A percentile compares a stretch with the other conserved stretches of the same genome.
These are phyloP conservation scores for Phyllotis vaccarum DNA, from an alignment of 2,797 vertebrate genomes.

Conservation along the genomic window DNA sequence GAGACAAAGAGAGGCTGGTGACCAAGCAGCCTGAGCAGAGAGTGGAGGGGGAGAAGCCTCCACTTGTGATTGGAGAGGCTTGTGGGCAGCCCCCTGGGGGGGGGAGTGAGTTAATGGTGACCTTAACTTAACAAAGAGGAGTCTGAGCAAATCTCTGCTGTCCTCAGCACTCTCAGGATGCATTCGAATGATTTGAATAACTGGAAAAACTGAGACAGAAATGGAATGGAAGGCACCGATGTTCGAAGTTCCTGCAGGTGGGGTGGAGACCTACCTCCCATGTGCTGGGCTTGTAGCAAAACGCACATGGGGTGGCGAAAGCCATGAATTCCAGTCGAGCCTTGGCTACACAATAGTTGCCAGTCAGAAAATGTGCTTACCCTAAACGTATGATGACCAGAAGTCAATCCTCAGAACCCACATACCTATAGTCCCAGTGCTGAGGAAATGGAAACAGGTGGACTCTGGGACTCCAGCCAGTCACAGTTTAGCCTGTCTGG, in stretches of 20 bases:
- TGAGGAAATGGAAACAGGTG: neutral
- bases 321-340: neutral
- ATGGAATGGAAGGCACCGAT: neutral
- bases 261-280: rapidly evolving
- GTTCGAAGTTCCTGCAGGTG: neutral
- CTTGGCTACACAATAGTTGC: neutral
- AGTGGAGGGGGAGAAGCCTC: neutral
- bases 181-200: neutral
- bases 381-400: neutral
- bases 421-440: neutral
- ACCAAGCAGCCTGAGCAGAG: neutral
- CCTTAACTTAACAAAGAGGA: neutral
- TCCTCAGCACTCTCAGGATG: neutral
- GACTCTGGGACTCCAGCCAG: neutral
- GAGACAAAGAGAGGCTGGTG: neutral
- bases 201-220: neutral
- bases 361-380: neutral
- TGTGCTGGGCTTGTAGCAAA: neutral
- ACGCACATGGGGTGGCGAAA: neutral
- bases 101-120: neutral
- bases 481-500: neutral
- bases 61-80: neutral
- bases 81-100: neutral
- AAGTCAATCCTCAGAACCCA: neutral
- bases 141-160: too few species aligned